A percentile compares a stretch with the other conserved stretches of the same genome.
phyloP scores from a whole-genome alignment of 2,888 invertebrate species.

The Dynastes maya region DNA sequence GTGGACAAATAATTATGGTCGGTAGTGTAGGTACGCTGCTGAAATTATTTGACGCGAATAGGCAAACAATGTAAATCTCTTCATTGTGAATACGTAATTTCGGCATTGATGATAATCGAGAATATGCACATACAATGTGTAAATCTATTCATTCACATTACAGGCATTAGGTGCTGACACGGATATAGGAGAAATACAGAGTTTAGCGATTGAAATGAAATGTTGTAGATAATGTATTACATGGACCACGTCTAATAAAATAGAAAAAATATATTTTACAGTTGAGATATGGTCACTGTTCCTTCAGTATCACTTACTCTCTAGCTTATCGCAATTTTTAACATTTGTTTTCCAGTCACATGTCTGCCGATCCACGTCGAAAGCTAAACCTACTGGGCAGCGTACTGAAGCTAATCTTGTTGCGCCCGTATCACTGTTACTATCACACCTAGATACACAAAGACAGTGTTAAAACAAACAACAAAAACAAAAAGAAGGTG shows the following conservation, averaged over 20 bases:
- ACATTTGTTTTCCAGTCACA: conserved; percentile 98
- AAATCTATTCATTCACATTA: background rate
- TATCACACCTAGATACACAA: conserved; percentile 84
- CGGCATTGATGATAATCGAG: background rate
- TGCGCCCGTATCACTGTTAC: conserved; percentile 89
- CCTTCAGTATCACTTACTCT: conserved; percentile 84
- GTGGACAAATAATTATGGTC: no score
- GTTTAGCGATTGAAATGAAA: background rate
- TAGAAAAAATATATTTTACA: conserved; percentile 19
- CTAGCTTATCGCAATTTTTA: conserved; percentile 94
- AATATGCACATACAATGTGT: no score
- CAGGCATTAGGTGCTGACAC: background rate
- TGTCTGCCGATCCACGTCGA: conserved; percentile 95
- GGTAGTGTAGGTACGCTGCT: background rate
- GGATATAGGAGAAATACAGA: background rate
- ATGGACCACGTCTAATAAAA: background rate
- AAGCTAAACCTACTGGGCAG: conserved; percentile 92
- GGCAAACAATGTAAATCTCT: background rate
- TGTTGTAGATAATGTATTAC: no score
- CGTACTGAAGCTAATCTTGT: conserved; percentile 91
- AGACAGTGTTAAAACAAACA: conserved; percentile 58
- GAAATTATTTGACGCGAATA: background rate
- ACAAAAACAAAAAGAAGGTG: conserved; percentile 56
- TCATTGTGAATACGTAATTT: background rate
- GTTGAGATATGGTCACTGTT: conserved; percentile 51